phyloP scores from a whole-genome alignment of 2,888 invertebrate genomes.

The Acrobasis repandana region DNA sequence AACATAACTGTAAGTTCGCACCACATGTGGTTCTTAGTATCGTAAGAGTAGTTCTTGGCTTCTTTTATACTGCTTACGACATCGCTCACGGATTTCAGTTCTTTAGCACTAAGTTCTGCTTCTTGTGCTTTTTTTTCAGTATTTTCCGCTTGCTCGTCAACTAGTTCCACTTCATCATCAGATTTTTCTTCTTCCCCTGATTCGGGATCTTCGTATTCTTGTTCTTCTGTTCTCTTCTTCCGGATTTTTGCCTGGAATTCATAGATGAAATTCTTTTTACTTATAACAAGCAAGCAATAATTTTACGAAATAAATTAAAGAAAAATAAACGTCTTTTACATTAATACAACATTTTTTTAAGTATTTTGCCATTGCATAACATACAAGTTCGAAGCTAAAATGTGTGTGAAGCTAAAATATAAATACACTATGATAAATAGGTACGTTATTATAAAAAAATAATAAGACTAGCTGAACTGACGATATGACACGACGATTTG shows the following conservation, averaged over 20 bases:
- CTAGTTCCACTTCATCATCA: constrained; percentile 68
- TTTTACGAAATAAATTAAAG: too few relatives aligned
- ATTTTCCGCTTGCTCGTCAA: constrained; percentile 52
- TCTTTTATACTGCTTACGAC: constrained; percentile 67
- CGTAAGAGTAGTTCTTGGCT: constrained; percentile 88
- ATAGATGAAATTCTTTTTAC: not conserved
- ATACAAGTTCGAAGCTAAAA: too few relatives aligned
- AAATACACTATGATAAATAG: too few relatives aligned
- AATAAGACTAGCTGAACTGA: too few relatives aligned
- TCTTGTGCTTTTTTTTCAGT: constrained; percentile 51
- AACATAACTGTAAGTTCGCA: constrained; percentile 91
- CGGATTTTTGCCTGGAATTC: constrained; percentile 75
- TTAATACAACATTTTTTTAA: too few relatives aligned
- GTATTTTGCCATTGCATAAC: too few relatives aligned
- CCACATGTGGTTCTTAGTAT: constrained; percentile 90
- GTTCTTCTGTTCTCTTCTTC: constrained; percentile 82
- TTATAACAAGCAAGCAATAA: too few relatives aligned
- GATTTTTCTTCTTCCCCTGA: constrained; percentile 82
- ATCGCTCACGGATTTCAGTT: constrained; percentile 59
- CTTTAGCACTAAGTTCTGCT: constrained; percentile 49
- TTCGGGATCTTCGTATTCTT: constrained; percentile 87
- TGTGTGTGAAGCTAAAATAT: too few relatives aligned
- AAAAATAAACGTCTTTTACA: too few relatives aligned
- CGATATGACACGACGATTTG: too few relatives aligned
- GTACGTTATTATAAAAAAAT: too few relatives aligned